Evolutionary conservation across 2,888 invertebrate genomes (phyloP), one percentile per base, ranked within the genome.

Genomic region (Leptinotarsa haldemani): DNA sequence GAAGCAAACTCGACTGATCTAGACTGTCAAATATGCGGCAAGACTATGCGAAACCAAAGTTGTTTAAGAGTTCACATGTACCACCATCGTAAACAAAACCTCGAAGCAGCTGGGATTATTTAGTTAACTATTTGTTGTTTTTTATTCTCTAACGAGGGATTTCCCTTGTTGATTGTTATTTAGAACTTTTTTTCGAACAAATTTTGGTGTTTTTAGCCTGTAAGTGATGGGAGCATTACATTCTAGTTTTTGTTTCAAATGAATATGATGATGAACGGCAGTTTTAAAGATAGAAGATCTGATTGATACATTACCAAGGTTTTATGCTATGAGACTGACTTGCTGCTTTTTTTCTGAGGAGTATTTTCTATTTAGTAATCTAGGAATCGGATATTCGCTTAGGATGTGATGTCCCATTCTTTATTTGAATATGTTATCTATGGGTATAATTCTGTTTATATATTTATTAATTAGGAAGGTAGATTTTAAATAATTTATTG

Each of bases 21-120:
- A 71, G 91, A 92, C 81, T 93, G 93, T 86, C 90, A 91, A 79
- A 90, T 93, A 72, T 93, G 93, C 84, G 92, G 93, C 80, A 93
- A 93, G 83, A 88, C 90, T 12, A 91, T 92, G 91, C 87, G 92
- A 74, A 92, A 92, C 82, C 90, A 90, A 67, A 91, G 91, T 47
- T 92, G 92, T 79, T 86, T 92, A 68, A 88, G 92, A 76, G 92
- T 92, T 2, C 92, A 92, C 77, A 90, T 91, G 90, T 92, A 92
- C 85, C 91, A 92, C 78, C 92, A 92, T 75, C 89, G 91, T 79
- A 92, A 92, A 82, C 91, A 91, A 70, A 85, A 84, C 68, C 73
- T 82, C 65, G 83, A 83, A 40, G 75, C 79, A 16, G 73, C 77
- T 61, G 78, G 79, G 64, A 74, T 79, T 46, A 70, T 77, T 56